Evolutionary conservation across 2,888 invertebrate species (phyloP).

Genomic region (Himalopsyche kuldschensis): DNA sequence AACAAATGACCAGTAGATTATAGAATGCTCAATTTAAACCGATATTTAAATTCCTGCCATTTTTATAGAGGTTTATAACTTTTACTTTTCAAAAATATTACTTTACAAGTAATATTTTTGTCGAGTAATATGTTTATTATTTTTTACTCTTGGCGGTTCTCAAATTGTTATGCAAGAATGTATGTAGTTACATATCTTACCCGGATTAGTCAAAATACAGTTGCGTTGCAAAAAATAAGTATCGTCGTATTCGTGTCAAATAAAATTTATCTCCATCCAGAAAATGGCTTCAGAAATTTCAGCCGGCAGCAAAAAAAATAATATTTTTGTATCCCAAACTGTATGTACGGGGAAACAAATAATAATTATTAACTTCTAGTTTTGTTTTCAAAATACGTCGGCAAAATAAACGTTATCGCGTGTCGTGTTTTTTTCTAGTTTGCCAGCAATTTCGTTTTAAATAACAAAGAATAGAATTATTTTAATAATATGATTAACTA

Average conservation of each 20-base stretch:
- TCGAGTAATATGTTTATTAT: too few relatives aligned
- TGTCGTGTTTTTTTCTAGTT: conserved; percentile 32
- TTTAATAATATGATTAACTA: conserved; percentile 29
- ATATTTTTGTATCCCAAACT: conserved; percentile 12
- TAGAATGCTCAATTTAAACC: too few relatives aligned
- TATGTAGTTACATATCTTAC: too few relatives aligned
- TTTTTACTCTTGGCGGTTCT: too few relatives aligned
- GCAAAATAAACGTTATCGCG: conserved; percentile 32
- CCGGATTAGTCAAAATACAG: too few relatives aligned
- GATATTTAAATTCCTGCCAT: too few relatives aligned
- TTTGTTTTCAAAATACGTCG: conserved; percentile 17
- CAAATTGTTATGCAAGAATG: too few relatives aligned
- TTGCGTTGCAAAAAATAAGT: too few relatives aligned
- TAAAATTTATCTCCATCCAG: neutral
- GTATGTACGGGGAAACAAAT: conserved; percentile 14
- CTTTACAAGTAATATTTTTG: too few relatives aligned
- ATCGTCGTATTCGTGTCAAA: neutral
- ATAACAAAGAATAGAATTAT: conserved; percentile 35
- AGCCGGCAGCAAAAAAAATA: neutral
- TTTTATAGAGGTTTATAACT: too few relatives aligned
- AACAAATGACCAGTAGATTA: too few relatives aligned
- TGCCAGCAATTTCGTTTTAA: conserved; percentile 28
- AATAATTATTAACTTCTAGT: conserved; percentile 11
- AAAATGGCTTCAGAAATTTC: neutral
- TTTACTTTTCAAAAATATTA: too few relatives aligned